These are phyloP conservation scores for Ptilonorhynchus violaceus DNA, from an alignment of 2,113 vertebrate species.

Conservation along the genomic window DNA sequence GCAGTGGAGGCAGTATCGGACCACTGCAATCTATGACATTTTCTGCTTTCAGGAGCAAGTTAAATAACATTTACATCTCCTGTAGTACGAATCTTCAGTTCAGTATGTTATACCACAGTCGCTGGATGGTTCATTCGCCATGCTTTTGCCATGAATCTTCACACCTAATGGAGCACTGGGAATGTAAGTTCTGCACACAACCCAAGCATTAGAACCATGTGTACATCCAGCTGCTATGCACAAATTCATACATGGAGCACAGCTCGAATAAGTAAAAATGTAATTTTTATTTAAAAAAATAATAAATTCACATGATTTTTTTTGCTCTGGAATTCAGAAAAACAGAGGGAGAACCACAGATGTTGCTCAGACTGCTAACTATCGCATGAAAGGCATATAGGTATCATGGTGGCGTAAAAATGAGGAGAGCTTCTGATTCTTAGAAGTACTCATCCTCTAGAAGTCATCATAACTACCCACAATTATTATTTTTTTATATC, in stretches of 20 bases:
- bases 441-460: neutral
- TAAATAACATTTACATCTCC: neutral
- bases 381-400: neutral
- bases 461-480: neutral
- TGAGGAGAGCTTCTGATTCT: neutral
- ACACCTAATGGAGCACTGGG: neutral
- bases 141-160: neutral
- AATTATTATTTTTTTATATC: neutral
- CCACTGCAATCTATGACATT: neutral
- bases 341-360: neutral
- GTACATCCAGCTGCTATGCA: neutral
- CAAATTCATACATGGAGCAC: neutral
- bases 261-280: neutral
- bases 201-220: neutral
- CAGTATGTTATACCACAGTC: neutral
- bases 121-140: neutral
- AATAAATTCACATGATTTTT: neutral
- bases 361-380: neutral
- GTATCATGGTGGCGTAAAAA: neutral
- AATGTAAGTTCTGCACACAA: neutral
- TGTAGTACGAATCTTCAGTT: neutral
- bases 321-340: neutral
- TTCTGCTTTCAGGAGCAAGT: neutral
- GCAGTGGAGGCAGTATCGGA: neutral
- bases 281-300: neutral